Base-by-base conservation (phyloP, 1,140 invertebrate species). In the Muscidifurax raptorellus region DNA sequence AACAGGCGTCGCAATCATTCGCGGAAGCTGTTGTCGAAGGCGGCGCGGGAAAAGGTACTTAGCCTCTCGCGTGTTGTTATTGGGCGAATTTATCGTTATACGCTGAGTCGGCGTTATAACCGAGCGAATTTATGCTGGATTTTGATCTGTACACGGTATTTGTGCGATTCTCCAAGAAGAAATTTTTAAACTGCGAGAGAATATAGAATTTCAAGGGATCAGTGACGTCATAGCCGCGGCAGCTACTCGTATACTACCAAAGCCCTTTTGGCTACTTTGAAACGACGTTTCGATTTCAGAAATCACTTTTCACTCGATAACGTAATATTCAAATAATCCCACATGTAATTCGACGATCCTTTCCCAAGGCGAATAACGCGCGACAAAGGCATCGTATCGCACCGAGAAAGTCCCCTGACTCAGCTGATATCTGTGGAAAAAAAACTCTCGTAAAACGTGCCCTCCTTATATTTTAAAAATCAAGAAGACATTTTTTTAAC, bases 51-150 rank as follows among this genome's bases (percentile, higher is more conserved):
- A 82, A 66, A 76, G 72, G 52, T 66, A 66, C 72, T 75, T 82
- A 82, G 59, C 40, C 28, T 40, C n/a, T n/a, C n/a, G n/a, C 18
- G 30, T 44, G 69, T n/a, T 82, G 44, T 82, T 76, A 82, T 82
- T 76, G 72, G 80, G 40, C 7, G 64, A 40, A 69, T 77, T 83
- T 67, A 66, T 83, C 44, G 82, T 77, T 69, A 75, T 36, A 13
- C 47, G 72, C 71, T 82, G 71, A 83, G 74, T 83, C 67, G 82
- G 82, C 74, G n/a, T 76, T 82, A 66, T 66, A 67, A 64, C 1
- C 74, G 82, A 77, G 40, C 27, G 40, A 67, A 77, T 83, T 83
- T 77, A 77, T 52, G 36, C 30, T 32, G 28, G 74, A 30, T 83
- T 83, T 83, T 66, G 22, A 83, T 77, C 67, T 77, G 44, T n/a